phyloP scores from a whole-genome alignment of 2,888 invertebrate species.

The Temnothorax rugatulus region DNA sequence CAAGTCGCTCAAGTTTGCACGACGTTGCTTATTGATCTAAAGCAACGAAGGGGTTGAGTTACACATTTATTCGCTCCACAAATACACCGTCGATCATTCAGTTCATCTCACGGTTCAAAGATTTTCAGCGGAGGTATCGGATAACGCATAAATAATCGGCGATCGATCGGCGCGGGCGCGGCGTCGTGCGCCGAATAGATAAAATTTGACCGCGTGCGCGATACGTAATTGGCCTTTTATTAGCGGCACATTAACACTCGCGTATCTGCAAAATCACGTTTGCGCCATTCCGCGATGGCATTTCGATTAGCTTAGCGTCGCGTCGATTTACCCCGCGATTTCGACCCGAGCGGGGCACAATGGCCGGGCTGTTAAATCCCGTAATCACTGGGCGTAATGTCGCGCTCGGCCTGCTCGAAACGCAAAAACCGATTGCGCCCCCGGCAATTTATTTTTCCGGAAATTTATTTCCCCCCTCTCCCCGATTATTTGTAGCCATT shows the following conservation, averaged over 20 bases:
- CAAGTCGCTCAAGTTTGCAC: not conserved
- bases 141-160: slow-evolving; percentile 19
- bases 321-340: slow-evolving; percentile 29
- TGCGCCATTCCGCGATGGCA: not conserved
- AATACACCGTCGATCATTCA: slow-evolving; percentile 8
- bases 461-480: not conserved
- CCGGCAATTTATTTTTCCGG: not conserved
- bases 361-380: slow-evolving; percentile 18
- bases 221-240: slow-evolving; percentile 41
- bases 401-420: slow-evolving; percentile 11
- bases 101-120: not conserved
- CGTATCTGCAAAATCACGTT: slow-evolving; percentile 1
- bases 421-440: not conserved
- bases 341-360: slow-evolving; percentile 4
- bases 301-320: slow-evolving; percentile 28
- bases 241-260: slow-evolving; percentile 27
- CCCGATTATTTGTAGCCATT: not conserved
- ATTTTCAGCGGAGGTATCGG: not conserved
- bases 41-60: not conserved
- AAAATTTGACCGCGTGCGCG: not conserved
- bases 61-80: not conserved
- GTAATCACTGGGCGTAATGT: slow-evolving; percentile 8
- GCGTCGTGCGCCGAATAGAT: slow-evolving; percentile 6
- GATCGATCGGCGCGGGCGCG: not conserved
- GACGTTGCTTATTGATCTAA: slow-evolving; percentile 26